Evolutionary conservation across 2,888 invertebrate species (phyloP).

Genomic region (Caradrina kadenii): DNA sequence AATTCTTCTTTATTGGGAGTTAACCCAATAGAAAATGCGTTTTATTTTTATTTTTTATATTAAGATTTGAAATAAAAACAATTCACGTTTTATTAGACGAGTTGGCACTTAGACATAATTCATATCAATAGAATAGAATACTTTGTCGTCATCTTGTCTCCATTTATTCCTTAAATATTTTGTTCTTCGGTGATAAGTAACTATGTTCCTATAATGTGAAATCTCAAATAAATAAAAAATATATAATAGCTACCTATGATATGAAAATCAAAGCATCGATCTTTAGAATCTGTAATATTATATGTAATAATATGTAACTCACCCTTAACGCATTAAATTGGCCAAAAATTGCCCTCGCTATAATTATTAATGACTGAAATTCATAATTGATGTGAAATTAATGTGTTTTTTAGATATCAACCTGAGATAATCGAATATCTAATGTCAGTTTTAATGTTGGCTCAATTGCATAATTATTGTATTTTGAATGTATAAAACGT

Average conservation of each 20-base stretch:
- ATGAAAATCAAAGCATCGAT: background rate
- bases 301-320: background rate
- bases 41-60: too few species aligned
- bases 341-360: background rate
- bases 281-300: background rate
- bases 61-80: too few species aligned
- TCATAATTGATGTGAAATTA: background rate
- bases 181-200: conserved; percentile 13
- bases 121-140: background rate
- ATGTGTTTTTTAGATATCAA: background rate
- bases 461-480: background rate
- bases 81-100: background rate
- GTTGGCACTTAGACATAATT: background rate
- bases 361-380: background rate
- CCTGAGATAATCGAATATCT: background rate
- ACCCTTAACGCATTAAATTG: background rate
- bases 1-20: too few species aligned
- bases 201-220: conserved; percentile 27
- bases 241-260: background rate
- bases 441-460: background rate
- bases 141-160: conserved; percentile 4
- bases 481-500: conserved; percentile 13
- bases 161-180: conserved; percentile 1
- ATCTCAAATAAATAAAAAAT: background rate
- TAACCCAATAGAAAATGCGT: too few species aligned